Evolutionary conservation across 2,797 vertebrate genomes (phyloP), one percentile per base, ranked within the genome.

Genomic region (Tachyglossus aculeatus): DNA sequence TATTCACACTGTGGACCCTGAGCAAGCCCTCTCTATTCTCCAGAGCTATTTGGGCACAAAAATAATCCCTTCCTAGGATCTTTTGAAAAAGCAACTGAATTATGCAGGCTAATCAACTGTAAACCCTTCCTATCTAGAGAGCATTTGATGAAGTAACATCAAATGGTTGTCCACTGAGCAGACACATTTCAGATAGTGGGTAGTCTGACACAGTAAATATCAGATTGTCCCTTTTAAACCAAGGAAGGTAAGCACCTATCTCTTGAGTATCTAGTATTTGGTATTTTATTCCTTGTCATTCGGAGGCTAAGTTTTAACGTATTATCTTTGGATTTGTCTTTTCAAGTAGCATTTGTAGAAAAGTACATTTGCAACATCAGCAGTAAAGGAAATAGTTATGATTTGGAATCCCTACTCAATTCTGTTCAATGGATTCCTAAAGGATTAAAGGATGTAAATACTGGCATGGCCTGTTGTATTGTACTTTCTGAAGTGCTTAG

Each of bases 41-140:
- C 74, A 6, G 69, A 86, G 56, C 68, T 83, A 85, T 88, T 84
- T 89, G 87, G 83, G 77, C 84, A 71, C 81, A 91, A 78, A 84
- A 89, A 86, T 89, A 91, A 91, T 88, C 86, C 84, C 61, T 90
- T 88, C 75, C 64, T 81, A 82, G 82, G 72, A 87, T 69, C 84
- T 84, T 86, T 80, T 82, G 78, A 86, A 85, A 88, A 82, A 88
- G 77, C 75, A 51, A 47, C 4, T 19, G 54, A 89, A 31, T 67
- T 84, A 16, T 86, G 78, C 79, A 67, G 59, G 33, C 71, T 89
- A 90, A 89, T 92, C 78, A 88, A 37, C 82, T 90, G 88, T 88
- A 88, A 90, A 88, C 89, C 86, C 86, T 73, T 83, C 77, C 81
- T 54, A 36, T 85, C 60, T 67, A 79, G 29, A 78, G 78, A 85